Percentiles rank a stretch among this genome's conserved stretches.
Conservation (phyloP, 2,888 invertebrate genomes). For the Branchellion lobata region DNA sequence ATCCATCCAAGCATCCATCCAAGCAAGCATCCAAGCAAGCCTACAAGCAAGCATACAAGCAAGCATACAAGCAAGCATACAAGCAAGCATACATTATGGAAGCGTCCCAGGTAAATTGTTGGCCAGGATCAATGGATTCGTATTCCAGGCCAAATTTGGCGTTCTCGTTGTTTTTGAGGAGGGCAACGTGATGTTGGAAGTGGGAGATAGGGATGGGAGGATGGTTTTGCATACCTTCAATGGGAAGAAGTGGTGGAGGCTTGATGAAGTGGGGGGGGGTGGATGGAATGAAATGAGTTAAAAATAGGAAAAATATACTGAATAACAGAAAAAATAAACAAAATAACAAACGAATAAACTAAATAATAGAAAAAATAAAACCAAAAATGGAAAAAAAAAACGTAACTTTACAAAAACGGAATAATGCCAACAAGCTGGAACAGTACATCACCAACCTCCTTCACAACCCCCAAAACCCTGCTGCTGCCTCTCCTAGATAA, state of each 20-base stretch:
- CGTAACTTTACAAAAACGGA: too few species aligned
- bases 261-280: too few species aligned
- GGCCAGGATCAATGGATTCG: conserved; percentile 95
- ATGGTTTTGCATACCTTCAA: conserved; percentile 68
- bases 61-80: conserved; percentile 5
- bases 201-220: conserved; percentile 94
- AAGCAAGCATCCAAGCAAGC: not conserved
- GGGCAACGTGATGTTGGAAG: conserved; percentile 89
- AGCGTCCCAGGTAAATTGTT: conserved; percentile 99
- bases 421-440: too few species aligned
- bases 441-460: too few species aligned
- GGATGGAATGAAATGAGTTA: too few species aligned
- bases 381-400: too few species aligned
- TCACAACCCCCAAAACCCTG: too few species aligned
- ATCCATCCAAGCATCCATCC: conserved; percentile 10
- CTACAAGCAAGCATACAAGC: conserved; percentile 1
- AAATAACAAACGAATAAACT: too few species aligned
- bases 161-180: conserved; percentile 91
- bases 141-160: conserved; percentile 96
- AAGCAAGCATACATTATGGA: conserved; percentile 75
- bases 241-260: not conserved
- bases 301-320: too few species aligned
- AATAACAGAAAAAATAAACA: too few species aligned
- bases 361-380: too few species aligned
- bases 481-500: too few species aligned